These are phyloP conservation scores for Carpatolechia fugitivella DNA, from an alignment of 2,888 invertebrate genomes.

Conservation along the genomic window DNA sequence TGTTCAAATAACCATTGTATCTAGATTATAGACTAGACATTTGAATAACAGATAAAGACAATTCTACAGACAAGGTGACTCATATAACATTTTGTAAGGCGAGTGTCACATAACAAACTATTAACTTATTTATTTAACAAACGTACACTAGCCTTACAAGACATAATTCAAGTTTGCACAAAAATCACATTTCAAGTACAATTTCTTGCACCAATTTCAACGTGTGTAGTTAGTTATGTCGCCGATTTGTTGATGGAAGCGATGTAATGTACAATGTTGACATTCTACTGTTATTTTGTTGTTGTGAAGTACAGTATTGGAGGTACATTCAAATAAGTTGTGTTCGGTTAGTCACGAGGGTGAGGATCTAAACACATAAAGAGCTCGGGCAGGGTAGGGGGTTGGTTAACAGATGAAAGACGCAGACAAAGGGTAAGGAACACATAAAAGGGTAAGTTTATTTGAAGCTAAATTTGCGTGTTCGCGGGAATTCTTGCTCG, in stretches of 20 bases:
- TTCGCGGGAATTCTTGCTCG: conserved; percentile 74
- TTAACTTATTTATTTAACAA: neutral
- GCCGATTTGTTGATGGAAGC: conserved; percentile 69
- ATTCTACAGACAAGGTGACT: neutral
- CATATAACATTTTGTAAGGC: conserved; percentile 3
- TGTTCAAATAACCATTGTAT: conserved; percentile 2
- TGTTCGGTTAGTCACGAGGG: conserved; percentile 75
- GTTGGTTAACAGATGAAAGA: conserved; percentile 86
- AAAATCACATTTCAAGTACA: neutral
- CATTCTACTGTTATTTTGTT: conserved; percentile 60
- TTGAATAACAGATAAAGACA: neutral
- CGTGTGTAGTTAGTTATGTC: conserved; percentile 39
- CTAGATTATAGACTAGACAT: conserved; percentile 1
- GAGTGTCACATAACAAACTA: neutral
- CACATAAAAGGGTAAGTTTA: conserved; percentile 81
- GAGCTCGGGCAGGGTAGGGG: conserved; percentile 76
- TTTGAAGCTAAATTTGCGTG: conserved; percentile 79
- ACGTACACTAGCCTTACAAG: neutral
- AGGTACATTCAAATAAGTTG: conserved; percentile 71
- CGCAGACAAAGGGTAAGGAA: conserved; percentile 88
- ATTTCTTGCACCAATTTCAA: conserved; percentile 70
- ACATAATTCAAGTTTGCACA: neutral
- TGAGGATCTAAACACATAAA: conserved; percentile 79
- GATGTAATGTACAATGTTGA: conserved; percentile 75
- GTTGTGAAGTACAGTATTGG: conserved; percentile 59